A percentile compares a stretch with the other conserved stretches of the same genome.
Evolutionary conservation across 92 coral and sea anemone species (phyloP).

Genomic region (Heliopora coerulea): DNA sequence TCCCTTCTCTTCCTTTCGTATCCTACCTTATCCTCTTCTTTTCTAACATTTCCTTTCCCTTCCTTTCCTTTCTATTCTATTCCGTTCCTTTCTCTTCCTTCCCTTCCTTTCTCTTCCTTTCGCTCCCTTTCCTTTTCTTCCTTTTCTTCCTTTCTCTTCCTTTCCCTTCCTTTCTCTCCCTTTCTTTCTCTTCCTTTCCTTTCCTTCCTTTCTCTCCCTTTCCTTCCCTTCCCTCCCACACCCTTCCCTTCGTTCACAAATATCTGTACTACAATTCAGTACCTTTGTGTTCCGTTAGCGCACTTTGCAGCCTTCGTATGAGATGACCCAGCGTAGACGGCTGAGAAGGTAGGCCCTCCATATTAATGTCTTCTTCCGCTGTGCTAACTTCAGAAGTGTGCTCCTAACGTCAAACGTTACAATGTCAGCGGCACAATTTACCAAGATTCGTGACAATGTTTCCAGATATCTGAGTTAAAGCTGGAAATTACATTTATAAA

Average conservation of each 20-base stretch:
- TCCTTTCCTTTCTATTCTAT: not conserved
- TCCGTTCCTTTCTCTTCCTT: not conserved
- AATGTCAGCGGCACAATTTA: too few relatives aligned
- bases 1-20: not conserved
- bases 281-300: slow-evolving; percentile 35
- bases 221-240: not conserved
- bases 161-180: not conserved
- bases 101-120: not conserved
- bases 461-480: too few relatives aligned
- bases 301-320: slow-evolving; percentile 17
- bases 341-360: not conserved
- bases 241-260: too few relatives aligned
- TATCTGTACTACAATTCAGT: not conserved
- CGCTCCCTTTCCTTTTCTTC: not conserved
- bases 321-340: slow-evolving; percentile 21
- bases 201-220: not conserved
- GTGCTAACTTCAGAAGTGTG: not conserved
- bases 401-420: too few relatives aligned
- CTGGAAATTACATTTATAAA: too few relatives aligned
- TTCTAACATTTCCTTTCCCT: too few relatives aligned
- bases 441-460: too few relatives aligned
- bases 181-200: not conserved
- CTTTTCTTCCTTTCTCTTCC: not conserved
- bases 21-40: not conserved
- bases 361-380: slow-evolving; percentile 5